These are phyloP conservation scores for Matsumyia berberina DNA, from an alignment of 2,888 invertebrate species.

Conservation along the genomic window DNA sequence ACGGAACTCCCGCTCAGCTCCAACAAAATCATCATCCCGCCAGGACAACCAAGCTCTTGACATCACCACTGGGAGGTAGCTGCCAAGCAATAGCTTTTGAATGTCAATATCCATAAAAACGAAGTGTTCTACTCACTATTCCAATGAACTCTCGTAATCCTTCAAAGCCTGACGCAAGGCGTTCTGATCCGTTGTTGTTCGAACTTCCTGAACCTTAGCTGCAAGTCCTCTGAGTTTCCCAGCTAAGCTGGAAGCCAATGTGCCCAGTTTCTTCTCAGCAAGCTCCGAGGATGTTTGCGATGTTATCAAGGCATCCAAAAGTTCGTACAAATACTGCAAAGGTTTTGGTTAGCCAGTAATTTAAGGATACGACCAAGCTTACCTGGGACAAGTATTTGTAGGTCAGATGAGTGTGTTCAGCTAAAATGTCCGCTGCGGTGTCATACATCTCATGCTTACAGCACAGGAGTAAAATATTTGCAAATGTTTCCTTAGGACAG, in stretches of 20 bases:
- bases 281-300: constrained; percentile 98
- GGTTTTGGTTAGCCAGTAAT: not conserved
- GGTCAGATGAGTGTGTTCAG: constrained; percentile 98
- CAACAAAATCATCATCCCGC: constrained; percentile 97
- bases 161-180: constrained; percentile 95
- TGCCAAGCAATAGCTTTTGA: constrained; percentile 78
- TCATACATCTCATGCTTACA: constrained; percentile 99
- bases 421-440: constrained; percentile 98
- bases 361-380: constrained; percentile 80
- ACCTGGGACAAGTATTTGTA: constrained; percentile 96
- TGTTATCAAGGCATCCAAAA: constrained; percentile 97
- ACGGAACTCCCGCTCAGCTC: constrained; percentile 98
- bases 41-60: constrained; percentile 99
- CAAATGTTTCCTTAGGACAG: constrained; percentile 98
- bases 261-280: constrained; percentile 97
- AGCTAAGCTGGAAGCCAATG: constrained; percentile 95
- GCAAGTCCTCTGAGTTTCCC: constrained; percentile 95
- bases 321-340: constrained; percentile 94
- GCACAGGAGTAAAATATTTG: constrained; percentile 96
- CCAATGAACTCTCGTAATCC: constrained; percentile 94
- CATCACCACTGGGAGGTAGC: constrained; percentile 99
- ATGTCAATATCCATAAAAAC: no score
- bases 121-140: constrained; percentile 85
- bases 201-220: constrained; percentile 96
- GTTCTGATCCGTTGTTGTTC: constrained; percentile 94